These are phyloP conservation scores for Piaya cayana DNA, from an alignment of 2,113 vertebrate species.

Conservation along the genomic window DNA sequence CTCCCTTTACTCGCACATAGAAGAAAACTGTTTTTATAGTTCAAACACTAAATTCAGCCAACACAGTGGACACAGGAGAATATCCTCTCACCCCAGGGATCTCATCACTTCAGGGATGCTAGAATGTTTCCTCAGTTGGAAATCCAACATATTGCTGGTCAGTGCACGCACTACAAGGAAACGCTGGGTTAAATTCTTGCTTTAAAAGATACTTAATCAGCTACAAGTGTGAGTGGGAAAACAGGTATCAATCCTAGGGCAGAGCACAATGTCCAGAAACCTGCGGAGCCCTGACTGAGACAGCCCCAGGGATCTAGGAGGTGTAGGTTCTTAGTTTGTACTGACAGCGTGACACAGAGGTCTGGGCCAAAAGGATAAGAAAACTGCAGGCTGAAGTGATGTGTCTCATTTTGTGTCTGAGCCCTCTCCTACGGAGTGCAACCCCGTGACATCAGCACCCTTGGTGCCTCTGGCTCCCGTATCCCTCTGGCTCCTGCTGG, in stretches of 20 bases:
- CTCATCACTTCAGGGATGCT: background rate
- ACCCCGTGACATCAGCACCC: background rate
- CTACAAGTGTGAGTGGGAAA: background rate
- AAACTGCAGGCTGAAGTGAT: background rate
- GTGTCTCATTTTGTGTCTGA: background rate
- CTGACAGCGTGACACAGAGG: background rate
- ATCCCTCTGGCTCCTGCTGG: background rate
- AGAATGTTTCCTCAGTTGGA: background rate
- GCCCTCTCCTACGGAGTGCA: rapidly evolving
- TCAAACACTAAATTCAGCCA: background rate
- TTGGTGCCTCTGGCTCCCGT: background rate
- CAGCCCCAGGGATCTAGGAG: background rate
- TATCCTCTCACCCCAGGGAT: background rate
- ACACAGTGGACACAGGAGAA: too few species aligned
- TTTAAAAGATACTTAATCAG: background rate
- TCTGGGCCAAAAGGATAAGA: background rate
- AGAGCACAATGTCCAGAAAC: background rate
- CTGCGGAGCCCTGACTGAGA: background rate
- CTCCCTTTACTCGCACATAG: background rate
- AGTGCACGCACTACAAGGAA: background rate
- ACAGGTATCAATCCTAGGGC: background rate
- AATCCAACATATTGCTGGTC: background rate
- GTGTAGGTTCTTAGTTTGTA: background rate
- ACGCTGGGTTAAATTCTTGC: background rate
- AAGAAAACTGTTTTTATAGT: background rate